Evolutionary conservation across 2,797 vertebrate genomes (phyloP).

Genomic region (Ispidina picta): DNA sequence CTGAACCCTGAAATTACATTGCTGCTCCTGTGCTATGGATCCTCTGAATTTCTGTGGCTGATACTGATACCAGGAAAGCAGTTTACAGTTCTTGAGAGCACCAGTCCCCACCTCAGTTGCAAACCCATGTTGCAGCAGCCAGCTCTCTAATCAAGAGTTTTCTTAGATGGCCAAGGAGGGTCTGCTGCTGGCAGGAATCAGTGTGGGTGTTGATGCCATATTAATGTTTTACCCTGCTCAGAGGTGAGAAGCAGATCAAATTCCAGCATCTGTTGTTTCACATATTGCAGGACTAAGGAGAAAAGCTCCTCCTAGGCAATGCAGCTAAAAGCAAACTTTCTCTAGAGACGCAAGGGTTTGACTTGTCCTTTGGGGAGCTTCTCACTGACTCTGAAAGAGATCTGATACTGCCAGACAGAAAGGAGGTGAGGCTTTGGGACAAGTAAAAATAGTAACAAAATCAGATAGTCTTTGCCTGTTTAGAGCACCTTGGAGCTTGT

Average conservation of each 20-base stretch:
- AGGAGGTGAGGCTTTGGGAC: background rate
- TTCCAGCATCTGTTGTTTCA: background rate
- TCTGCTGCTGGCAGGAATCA: background rate
- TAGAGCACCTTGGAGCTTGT: background rate
- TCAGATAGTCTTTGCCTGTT: background rate
- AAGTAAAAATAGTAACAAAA: background rate
- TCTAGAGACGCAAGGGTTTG: background rate
- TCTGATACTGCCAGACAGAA: background rate
- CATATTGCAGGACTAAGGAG: background rate
- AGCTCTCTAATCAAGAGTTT: constrained; percentile 3
- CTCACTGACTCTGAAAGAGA: background rate
- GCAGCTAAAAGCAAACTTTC: background rate
- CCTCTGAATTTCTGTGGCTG: background rate
- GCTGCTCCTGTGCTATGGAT: background rate
- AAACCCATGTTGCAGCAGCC: background rate
- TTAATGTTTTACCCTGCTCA: constrained; percentile 44
- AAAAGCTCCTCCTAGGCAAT: background rate
- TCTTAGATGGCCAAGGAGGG: background rate
- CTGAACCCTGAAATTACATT: background rate
- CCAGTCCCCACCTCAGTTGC: background rate
- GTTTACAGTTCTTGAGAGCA: background rate
- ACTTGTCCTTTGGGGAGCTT: background rate
- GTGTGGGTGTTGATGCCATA: background rate
- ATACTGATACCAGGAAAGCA: background rate
- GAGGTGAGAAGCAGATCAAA: constrained; percentile 10